A percentile compares a stretch with the other conserved stretches of the same genome.
Evolutionary conservation across 2,797 vertebrate species (phyloP).

Genomic region (Babyrousa celebensis): DNA sequence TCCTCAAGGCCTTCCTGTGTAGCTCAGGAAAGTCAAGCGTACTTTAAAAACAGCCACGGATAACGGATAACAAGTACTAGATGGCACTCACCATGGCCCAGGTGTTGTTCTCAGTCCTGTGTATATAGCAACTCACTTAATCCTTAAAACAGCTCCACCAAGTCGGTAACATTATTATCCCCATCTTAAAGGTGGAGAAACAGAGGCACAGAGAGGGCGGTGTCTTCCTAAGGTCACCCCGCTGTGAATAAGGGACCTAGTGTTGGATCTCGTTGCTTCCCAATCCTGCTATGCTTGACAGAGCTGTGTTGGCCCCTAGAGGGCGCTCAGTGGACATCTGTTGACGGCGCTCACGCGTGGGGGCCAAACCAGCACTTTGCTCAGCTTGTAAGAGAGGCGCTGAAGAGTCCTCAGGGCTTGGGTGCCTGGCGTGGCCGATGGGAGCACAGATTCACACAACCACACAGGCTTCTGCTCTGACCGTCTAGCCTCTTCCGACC

Average conservation of each 20-base stretch:
- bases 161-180: no score
- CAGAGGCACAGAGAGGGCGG: not conserved
- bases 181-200: not conserved
- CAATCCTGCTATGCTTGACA: not conserved
- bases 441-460: not conserved
- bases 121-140: not conserved
- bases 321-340: not conserved
- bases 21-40: not conserved
- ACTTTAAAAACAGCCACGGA: not conserved
- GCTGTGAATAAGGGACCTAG: not conserved
- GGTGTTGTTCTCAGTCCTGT: not conserved
- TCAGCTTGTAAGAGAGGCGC: not conserved
- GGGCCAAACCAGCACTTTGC: no score
- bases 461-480: not conserved
- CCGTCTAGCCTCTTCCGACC: not conserved
- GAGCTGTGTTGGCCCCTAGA: not conserved
- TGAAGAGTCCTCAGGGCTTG: rapidly evolving
- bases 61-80: not conserved
- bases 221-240: not conserved
- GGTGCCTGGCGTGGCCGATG: not conserved
- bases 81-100: not conserved
- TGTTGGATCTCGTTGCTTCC: no score
- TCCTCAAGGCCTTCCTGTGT: not conserved
- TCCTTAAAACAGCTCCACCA: not conserved
- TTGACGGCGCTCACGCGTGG: rapidly evolving